These are phyloP conservation scores for Ammodytes dubius DNA, from an alignment of 2,113 vertebrate species.

Conservation along the genomic window DNA sequence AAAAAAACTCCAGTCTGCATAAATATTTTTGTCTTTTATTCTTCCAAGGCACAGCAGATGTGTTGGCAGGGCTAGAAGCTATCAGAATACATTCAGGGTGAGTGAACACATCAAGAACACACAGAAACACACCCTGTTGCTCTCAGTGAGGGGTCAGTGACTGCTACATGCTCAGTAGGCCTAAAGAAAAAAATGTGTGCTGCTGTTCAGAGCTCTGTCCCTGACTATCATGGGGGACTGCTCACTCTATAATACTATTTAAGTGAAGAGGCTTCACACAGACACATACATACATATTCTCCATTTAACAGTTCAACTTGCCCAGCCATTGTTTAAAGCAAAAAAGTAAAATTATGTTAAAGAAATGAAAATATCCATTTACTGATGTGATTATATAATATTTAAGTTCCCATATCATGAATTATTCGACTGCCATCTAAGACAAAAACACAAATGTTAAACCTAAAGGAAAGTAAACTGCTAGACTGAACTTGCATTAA, in stretches of 20 bases:
- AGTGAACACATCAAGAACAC: slow-evolving; percentile 64
- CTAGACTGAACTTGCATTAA: slow-evolving; percentile 21
- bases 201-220: slow-evolving; percentile 31
- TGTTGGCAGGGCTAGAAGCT: slow-evolving; percentile 79
- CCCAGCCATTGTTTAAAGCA: slow-evolving; percentile 2
- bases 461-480: slow-evolving; percentile 19
- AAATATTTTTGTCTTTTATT: slow-evolving; percentile 76
- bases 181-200: slow-evolving; percentile 25
- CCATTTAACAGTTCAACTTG: slow-evolving; percentile 37
- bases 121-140: slow-evolving; percentile 50
- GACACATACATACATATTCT: slow-evolving; percentile 30
- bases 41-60: slow-evolving; percentile 86
- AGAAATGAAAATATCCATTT: slow-evolving; percentile 46
- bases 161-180: slow-evolving; percentile 72
- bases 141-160: slow-evolving; percentile 53
- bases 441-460: background rate
- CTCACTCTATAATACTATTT: slow-evolving; percentile 42
- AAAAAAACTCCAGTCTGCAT: slow-evolving; percentile 1
- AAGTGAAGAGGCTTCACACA: slow-evolving; percentile 34
- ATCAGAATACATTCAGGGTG: slow-evolving; percentile 81
- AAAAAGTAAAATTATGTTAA: slow-evolving; percentile 24
- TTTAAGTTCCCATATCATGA: background rate
- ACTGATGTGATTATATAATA: slow-evolving; percentile 10
- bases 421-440: background rate
- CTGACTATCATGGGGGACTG: slow-evolving; percentile 5